Conservation (phyloP, 2,888 invertebrate genomes). For the Drosophila robusta region DNA sequence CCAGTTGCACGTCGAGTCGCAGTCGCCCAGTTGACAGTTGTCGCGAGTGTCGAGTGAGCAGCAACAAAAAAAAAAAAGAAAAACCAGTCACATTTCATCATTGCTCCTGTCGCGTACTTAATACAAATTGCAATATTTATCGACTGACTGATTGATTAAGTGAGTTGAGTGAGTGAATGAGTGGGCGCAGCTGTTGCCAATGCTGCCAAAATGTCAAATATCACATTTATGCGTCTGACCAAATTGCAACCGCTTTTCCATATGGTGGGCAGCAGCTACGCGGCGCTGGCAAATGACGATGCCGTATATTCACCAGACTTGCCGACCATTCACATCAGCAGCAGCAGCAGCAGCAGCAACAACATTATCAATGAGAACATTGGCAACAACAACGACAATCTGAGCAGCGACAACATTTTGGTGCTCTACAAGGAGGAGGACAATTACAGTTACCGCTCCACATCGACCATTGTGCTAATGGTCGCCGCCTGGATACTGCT, state of each 20-base stretch:
- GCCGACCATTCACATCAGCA: constrained; percentile 9
- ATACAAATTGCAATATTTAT: constrained; percentile 34
- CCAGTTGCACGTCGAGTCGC: constrained; percentile 50
- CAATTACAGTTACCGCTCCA: constrained; percentile 65
- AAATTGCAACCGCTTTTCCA: constrained; percentile 69
- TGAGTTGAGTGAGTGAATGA: constrained; percentile 29
- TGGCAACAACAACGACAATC: constrained; percentile 34
- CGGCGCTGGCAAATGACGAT: constrained; percentile 55
- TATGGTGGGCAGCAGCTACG: constrained; percentile 50
- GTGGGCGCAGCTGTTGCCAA: constrained; percentile 37
- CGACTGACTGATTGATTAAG: constrained; percentile 35
- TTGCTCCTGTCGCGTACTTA: constrained; percentile 23
- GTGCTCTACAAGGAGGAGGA: constrained; percentile 72
- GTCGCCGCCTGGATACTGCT: constrained; percentile 82
- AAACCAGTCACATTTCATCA: constrained; percentile 38
- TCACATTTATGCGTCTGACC: constrained; percentile 60
- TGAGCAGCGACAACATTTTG: constrained; percentile 60
- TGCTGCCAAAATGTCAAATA: constrained; percentile 69
- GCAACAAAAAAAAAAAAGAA: not conserved
- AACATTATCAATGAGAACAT: constrained; percentile 20
- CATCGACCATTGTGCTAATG: constrained; percentile 82
- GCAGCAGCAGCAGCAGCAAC: constrained; percentile 18
- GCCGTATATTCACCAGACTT: constrained; percentile 36
- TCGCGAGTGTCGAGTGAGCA: constrained; percentile 35
- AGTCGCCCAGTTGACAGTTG: constrained; percentile 51